phyloP scores from a whole-genome alignment of 2,888 invertebrate species.

The Augochlorella aurata region DNA sequence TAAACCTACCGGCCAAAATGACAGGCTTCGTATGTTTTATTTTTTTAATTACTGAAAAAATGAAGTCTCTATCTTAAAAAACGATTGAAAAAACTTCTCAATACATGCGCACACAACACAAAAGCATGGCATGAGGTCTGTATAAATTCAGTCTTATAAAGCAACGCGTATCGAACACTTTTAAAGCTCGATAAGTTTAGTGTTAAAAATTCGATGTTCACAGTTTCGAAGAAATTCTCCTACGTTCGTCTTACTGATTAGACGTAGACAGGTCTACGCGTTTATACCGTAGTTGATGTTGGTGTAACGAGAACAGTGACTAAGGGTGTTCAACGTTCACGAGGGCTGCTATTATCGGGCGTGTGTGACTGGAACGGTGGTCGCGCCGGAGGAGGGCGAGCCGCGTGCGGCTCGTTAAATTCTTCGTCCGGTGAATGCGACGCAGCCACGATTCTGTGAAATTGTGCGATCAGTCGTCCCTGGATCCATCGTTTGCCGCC shows the following conservation, averaged over 20 bases:
- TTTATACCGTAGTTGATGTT: conserved; percentile 31
- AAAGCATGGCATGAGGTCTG: no score
- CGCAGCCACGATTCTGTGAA: conserved; percentile 75
- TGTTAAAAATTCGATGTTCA: neutral
- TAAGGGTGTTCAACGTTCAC: conserved; percentile 43
- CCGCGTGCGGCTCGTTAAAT: conserved; percentile 81
- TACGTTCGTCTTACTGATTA: neutral
- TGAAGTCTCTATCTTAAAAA: no score
- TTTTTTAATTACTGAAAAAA: no score
- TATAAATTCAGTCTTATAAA: no score
- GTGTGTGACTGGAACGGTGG: conserved; percentile 54
- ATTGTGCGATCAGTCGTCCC: conserved; percentile 77
- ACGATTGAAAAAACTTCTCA: no score
- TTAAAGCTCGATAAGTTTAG: no score
- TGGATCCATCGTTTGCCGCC: conserved; percentile 43
- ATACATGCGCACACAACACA: no score
- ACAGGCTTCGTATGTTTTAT: no score
- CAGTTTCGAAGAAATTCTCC: neutral
- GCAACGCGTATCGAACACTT: no score
- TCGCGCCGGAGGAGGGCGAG: conserved; percentile 49
- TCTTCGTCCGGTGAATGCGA: conserved; percentile 72
- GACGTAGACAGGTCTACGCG: conserved; percentile 6
- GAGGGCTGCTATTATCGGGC: conserved; percentile 58
- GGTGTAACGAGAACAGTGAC: conserved; percentile 55
- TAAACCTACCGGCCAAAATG: no score